These are phyloP conservation scores for Burhinus oedicnemus DNA, from an alignment of 2,113 vertebrate genomes.

Conservation along the genomic window DNA sequence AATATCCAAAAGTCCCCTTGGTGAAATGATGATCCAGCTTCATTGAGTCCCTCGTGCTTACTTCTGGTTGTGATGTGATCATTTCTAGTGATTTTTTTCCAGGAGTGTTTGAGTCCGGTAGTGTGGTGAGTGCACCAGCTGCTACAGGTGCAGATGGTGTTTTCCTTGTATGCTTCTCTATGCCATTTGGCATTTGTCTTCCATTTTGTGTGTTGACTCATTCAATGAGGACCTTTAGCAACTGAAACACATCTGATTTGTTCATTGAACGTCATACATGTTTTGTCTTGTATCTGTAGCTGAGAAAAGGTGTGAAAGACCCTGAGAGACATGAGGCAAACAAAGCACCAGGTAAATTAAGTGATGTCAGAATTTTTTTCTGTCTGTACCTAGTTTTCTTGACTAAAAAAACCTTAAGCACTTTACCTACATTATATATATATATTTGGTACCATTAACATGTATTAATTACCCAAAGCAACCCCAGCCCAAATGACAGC, in stretches of 20 bases:
- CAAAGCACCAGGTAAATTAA: not conserved
- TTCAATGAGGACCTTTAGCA: not conserved
- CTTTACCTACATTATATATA: not conserved
- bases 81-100: not conserved
- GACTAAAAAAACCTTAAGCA: not conserved
- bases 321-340: not conserved
- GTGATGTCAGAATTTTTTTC: not conserved
- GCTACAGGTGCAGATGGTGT: not conserved
- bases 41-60: not conserved
- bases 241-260: not conserved
- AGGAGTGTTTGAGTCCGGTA: not conserved
- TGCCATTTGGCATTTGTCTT: conserved; percentile 8
- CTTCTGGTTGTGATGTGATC: not conserved
- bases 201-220: not conserved
- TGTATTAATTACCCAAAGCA: not conserved
- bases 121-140: not conserved
- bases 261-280: not conserved
- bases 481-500: not conserved
- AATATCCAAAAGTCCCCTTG: not conserved
- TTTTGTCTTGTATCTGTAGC: not conserved
- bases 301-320: not conserved
- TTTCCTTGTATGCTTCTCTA: not conserved
- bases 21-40: not conserved
- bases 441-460: not conserved
- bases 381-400: not conserved